A percentile compares a stretch with the other conserved stretches of the same genome.
phyloP scores from a whole-genome alignment of 2,888 invertebrate species.

The Dorcus hopei region DNA sequence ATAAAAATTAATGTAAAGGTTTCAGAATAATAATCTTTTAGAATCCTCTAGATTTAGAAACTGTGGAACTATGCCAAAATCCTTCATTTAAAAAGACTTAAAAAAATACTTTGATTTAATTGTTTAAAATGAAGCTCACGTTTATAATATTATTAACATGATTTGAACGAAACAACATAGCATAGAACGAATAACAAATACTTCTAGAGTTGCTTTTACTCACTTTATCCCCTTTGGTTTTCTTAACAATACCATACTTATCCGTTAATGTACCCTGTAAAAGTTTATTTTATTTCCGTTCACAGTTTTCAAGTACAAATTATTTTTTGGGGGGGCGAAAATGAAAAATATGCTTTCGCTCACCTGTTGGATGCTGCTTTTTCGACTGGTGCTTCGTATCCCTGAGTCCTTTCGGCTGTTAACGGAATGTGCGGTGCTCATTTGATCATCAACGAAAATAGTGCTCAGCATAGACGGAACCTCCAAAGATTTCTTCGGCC shows the following conservation, averaged over 20 bases:
- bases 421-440: slow-evolving; percentile 71
- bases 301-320: too few relatives aligned
- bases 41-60: too few relatives aligned
- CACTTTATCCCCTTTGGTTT: slow-evolving; percentile 10
- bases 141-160: too few relatives aligned
- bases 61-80: too few relatives aligned
- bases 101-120: too few relatives aligned
- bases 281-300: not conserved
- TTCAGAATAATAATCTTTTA: too few relatives aligned
- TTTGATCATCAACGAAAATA: slow-evolving; percentile 57
- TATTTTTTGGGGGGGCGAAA: not conserved
- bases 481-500: slow-evolving; percentile 50
- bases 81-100: too few relatives aligned
- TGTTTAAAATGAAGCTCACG: too few relatives aligned
- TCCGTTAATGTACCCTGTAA: slow-evolving; percentile 12
- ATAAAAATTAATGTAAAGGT: too few relatives aligned
- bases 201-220: not conserved
- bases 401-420: slow-evolving; percentile 87
- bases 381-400: slow-evolving; percentile 78
- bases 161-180: too few relatives aligned
- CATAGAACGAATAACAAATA: not conserved
- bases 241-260: slow-evolving; percentile 12
- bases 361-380: slow-evolving; percentile 79
- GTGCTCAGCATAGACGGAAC: slow-evolving; percentile 41
- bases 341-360: slow-evolving; percentile 4